phyloP scores from a whole-genome alignment of 2,113 vertebrate species.

The Hydropotes inermis region DNA sequence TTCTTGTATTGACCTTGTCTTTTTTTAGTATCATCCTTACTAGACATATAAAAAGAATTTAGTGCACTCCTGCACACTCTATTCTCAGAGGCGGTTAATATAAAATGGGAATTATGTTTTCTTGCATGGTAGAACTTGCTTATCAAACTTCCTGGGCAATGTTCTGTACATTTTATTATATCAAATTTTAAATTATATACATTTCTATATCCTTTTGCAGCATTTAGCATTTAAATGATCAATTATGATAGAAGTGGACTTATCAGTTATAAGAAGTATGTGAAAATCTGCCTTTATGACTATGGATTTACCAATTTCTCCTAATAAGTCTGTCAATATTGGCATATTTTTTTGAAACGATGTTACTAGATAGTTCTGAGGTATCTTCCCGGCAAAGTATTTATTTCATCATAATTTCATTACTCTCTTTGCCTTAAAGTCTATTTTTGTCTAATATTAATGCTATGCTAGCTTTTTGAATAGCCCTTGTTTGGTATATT shows the following conservation, averaged over 20 bases:
- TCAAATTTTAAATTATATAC: neutral
- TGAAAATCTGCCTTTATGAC: neutral
- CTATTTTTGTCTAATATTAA: neutral
- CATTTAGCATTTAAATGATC: neutral
- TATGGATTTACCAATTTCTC: neutral
- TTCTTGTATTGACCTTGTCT: neutral
- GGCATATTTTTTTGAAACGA: neutral
- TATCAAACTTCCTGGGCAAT: neutral
- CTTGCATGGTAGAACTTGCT: neutral
- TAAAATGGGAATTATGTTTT: neutral
- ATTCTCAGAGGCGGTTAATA: neutral
- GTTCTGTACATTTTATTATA: neutral
- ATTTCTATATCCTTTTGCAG: neutral
- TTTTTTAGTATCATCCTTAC: neutral
- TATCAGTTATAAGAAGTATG: neutral
- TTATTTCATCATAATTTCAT: neutral
- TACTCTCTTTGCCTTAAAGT: neutral
- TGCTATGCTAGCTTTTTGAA: neutral
- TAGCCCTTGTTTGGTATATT: neutral
- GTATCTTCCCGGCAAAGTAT: neutral
- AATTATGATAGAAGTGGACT: neutral
- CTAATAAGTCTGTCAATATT: neutral
- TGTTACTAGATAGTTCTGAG: neutral
- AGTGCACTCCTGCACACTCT: neutral
- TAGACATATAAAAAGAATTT: neutral